phyloP scores from a whole-genome alignment of 2,888 invertebrate species.

The Mythimna impura region DNA sequence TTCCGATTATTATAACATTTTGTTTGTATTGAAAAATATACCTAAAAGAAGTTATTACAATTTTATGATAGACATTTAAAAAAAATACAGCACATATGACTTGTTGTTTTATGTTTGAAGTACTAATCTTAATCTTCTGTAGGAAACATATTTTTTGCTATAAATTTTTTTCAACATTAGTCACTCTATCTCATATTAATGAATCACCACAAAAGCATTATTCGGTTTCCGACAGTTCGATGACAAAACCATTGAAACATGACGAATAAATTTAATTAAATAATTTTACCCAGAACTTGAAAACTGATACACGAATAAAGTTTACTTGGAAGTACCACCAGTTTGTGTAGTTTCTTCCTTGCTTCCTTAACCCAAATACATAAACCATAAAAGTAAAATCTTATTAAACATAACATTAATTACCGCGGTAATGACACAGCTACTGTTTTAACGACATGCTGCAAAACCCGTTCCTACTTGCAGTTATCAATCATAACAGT shows the following conservation, averaged over 20 bases:
- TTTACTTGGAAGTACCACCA: conserved; percentile 14
- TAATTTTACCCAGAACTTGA: conserved; percentile 12
- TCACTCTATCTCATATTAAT: conserved; percentile 17
- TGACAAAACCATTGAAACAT: conserved; percentile 20
- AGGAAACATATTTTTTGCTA: not conserved
- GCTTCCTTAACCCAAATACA: conserved; percentile 48
- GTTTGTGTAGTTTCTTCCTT: conserved; percentile 8
- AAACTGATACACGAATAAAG: conserved; percentile 23
- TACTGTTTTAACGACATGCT: conserved; percentile 45
- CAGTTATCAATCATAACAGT: conserved; percentile 68
- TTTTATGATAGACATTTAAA: no score
- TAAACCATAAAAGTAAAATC: conserved; percentile 51
- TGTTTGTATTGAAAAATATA: no score
- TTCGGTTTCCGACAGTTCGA: conserved; percentile 30
- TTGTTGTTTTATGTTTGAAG: conserved; percentile 13
- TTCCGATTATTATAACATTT: no score
- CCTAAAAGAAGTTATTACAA: no score
- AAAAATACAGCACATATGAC: not conserved
- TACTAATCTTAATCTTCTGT: no score
- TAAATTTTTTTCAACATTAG: conserved; percentile 15
- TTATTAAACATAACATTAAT: conserved; percentile 54
- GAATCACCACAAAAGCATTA: conserved; percentile 34
- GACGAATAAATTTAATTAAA: conserved; percentile 5
- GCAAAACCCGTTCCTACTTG: conserved; percentile 55
- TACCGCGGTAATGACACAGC: conserved; percentile 45